Conservation (phyloP, 2,888 invertebrate species). For the Drosophila infuscata region DNA sequence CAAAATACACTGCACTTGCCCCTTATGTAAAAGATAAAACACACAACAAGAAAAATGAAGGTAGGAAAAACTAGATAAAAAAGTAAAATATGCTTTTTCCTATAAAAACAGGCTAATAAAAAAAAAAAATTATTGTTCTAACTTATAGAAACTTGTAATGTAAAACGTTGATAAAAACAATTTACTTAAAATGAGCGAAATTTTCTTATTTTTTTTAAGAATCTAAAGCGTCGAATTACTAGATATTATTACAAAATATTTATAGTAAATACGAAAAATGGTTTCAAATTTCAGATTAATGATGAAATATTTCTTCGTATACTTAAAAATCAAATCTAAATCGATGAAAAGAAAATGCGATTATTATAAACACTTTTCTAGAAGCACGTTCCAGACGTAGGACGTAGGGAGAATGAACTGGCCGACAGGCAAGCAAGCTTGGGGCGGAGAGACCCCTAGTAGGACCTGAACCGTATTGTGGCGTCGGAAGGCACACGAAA, state of each 20-base stretch:
- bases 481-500: too few relatives aligned
- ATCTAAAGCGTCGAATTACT: background rate
- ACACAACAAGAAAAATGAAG: background rate
- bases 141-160: background rate
- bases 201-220: background rate
- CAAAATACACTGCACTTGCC: conserved; percentile 24
- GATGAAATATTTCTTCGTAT: background rate
- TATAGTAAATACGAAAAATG: too few relatives aligned
- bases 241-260: background rate
- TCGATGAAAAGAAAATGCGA: background rate
- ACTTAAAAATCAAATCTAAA: background rate
- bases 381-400: too few relatives aligned
- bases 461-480: too few relatives aligned
- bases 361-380: background rate
- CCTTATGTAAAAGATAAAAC: background rate
- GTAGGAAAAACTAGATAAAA: background rate
- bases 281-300: background rate
- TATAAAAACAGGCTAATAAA: background rate
- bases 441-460: too few relatives aligned
- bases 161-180: too few relatives aligned
- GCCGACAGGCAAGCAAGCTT: too few relatives aligned
- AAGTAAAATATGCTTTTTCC: rapidly evolving
- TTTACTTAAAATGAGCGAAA: background rate
- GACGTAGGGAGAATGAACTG: too few relatives aligned
- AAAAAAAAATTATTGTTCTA: background rate